Base-by-base conservation (phyloP, 2,113 vertebrate species). In the Campylomormyrus numenius region DNA sequence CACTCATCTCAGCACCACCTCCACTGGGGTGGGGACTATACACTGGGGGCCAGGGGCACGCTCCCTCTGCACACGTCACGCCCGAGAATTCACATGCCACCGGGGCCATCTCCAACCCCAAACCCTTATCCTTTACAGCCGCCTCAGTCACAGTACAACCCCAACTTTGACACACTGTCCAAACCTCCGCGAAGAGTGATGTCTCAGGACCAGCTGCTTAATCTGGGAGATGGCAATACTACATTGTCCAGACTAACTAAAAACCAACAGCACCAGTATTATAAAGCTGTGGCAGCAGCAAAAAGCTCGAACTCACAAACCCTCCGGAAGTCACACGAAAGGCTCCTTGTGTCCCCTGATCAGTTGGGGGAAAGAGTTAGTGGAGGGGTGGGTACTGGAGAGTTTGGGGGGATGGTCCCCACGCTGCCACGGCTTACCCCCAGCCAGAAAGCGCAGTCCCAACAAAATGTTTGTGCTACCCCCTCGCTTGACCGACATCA, bases 191-290 rank as follows among this genome's bases (percentile, higher is more conserved):
- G 96, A 7, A 93, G 96, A 0, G 97, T 98, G 90, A 97, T 97
- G 94, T 98, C 97, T 56, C 97, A 98, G 94, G 97, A 98, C 92
- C 97, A 98, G 92, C 94, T 96, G 92, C 93, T 96, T 85, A 93
- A 94, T 0, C 88, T 95, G 13, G 95, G 94, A 35, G 96, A 96
- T 87, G 96, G 95, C 21, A 95, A 93, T 94, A 94, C 95, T 94
- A 94, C 95, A 1, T 92, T 96, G 89, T 93, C 95, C 83, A 94
- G 94, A 85, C 93, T 96, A 88, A 93, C 95, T 90, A 96, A 95
- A 92, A 96, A 96, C 95, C 95, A 96, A 94, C 96, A 96, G 87
- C 95, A 96, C 91, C 95, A 94, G 92, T 95, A 95, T 92, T 95
- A 95, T 94, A 95, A 96, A 94, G 94, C 94, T 93, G 94, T 94